Evolutionary conservation across 2,113 vertebrate genomes (phyloP).

Genomic region (Melanostigma gelatinosum): DNA sequence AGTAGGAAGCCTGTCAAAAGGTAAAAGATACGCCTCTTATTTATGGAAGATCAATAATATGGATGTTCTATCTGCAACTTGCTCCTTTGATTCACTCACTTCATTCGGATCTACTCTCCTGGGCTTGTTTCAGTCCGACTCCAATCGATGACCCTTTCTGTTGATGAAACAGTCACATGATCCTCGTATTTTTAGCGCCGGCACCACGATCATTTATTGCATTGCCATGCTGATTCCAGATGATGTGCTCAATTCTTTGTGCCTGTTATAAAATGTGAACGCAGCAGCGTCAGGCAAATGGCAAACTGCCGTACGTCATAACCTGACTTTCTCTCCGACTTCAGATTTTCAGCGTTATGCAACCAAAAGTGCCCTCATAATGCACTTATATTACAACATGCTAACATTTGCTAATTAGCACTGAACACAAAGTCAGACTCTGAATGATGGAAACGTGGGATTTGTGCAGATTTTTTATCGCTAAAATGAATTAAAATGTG

Average conservation of each 20-base stretch:
- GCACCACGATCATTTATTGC: conserved; percentile 51
- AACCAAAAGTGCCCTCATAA: not conserved
- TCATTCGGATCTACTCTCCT: conserved; percentile 71
- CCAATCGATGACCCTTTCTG: conserved; percentile 63
- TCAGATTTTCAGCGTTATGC: not conserved
- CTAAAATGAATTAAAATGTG: not conserved
- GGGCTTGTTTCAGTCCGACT: conserved; percentile 65
- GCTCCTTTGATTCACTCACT: conserved; percentile 80
- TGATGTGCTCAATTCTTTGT: conserved; percentile 36
- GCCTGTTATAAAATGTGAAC: conserved; percentile 23
- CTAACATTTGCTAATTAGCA: not conserved
- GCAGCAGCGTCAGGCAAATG: not conserved
- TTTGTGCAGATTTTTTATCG: not conserved
- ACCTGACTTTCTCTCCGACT: not conserved
- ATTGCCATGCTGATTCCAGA: conserved; percentile 42
- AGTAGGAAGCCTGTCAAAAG: conserved; percentile 62
- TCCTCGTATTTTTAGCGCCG: conserved; percentile 58
- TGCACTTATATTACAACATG: conserved; percentile 6
- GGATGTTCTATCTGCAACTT: conserved; percentile 69
- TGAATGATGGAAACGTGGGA: not conserved
- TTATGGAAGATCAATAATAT: conserved; percentile 80
- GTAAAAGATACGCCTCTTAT: conserved; percentile 72
- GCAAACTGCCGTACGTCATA: not conserved
- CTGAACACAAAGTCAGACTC: not conserved
- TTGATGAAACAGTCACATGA: conserved; percentile 71